These are phyloP conservation scores for Panagrolaimus sp. DNA, from an alignment of 1,140 invertebrate species.

Conservation along the genomic window DNA sequence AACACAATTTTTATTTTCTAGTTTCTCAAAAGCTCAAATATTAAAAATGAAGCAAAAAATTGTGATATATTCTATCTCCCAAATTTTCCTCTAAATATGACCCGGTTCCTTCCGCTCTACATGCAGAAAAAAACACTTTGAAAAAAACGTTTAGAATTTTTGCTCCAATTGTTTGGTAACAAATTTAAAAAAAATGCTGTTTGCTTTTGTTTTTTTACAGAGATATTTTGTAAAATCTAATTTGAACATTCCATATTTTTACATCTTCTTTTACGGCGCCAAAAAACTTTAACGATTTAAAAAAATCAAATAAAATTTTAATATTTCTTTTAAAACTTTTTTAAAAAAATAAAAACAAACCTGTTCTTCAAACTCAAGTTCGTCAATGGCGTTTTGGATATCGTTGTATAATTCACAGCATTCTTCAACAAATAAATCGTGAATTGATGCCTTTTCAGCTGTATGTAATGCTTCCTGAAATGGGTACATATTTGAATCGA, in stretches of 20 bases:
- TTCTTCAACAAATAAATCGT: constrained; percentile 3
- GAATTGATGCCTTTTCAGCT: not conserved
- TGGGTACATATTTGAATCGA: too few relatives aligned
- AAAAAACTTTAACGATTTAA: not conserved
- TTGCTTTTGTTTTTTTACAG: not conserved
- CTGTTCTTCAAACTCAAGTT: constrained; percentile 10
- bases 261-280: not conserved
- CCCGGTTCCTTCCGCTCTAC: too few relatives aligned
- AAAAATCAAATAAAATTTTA: not conserved
- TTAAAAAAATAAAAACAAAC: constrained; percentile 6
- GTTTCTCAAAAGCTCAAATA: too few relatives aligned
- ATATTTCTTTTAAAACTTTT: not conserved
- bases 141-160: too few relatives aligned
- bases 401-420: constrained; percentile 2
- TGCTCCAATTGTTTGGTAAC: not conserved
- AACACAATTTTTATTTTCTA: too few relatives aligned
- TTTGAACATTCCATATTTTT: not conserved
- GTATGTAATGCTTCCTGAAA: not conserved
- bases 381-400: constrained; percentile 12
- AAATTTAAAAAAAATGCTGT: not conserved
- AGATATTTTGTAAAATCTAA: not conserved
- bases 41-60: too few relatives aligned
- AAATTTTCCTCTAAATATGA: too few relatives aligned
- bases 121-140: too few relatives aligned
- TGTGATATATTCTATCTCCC: too few relatives aligned